Percentiles rank a stretch among this genome's conserved stretches.
These are phyloP conservation scores for Lathamus discolor DNA, from an alignment of 2,113 vertebrate genomes.

Conservation along the genomic window DNA sequence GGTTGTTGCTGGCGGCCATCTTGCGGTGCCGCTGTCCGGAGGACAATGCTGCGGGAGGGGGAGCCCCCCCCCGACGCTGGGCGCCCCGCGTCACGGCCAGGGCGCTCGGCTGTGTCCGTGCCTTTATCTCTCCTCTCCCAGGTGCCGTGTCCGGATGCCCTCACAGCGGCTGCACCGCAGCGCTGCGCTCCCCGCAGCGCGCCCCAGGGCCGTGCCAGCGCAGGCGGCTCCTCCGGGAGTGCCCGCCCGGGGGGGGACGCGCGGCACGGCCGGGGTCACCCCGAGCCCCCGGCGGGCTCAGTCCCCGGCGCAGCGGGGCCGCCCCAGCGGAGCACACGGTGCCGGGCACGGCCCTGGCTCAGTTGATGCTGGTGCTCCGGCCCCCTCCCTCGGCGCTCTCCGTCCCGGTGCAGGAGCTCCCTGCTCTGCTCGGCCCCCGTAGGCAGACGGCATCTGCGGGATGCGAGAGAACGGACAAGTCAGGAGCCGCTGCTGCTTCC, in stretches of 20 bases:
- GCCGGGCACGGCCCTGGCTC: fast-evolving
- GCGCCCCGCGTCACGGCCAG: too few species aligned
- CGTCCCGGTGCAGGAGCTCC: fast-evolving
- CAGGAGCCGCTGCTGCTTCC: neutral
- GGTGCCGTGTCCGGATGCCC: too few species aligned
- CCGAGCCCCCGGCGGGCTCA: neutral
- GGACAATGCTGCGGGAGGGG: too few species aligned
- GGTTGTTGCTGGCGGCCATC: neutral
- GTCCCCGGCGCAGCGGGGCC: fast-evolving
- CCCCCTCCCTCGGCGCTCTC: fast-evolving
- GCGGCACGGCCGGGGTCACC: neutral
- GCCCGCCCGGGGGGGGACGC: neutral
- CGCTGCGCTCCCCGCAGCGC: too few species aligned
- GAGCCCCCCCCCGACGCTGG: too few species aligned
- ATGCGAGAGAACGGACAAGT: neutral
- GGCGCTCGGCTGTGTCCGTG: too few species aligned
- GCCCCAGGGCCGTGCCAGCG: neutral
- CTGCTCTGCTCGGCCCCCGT: fast-evolving
- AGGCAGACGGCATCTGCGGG: neutral
- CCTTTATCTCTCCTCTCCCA: too few species aligned
- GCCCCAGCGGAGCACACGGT: fast-evolving
- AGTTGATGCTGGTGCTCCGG: neutral
- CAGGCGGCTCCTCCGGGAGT: too few species aligned
- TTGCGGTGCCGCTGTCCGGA: neutral
- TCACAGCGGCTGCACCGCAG: too few species aligned